phyloP scores from a whole-genome alignment of 2,113 vertebrate species.

The Cacatua alba region DNA sequence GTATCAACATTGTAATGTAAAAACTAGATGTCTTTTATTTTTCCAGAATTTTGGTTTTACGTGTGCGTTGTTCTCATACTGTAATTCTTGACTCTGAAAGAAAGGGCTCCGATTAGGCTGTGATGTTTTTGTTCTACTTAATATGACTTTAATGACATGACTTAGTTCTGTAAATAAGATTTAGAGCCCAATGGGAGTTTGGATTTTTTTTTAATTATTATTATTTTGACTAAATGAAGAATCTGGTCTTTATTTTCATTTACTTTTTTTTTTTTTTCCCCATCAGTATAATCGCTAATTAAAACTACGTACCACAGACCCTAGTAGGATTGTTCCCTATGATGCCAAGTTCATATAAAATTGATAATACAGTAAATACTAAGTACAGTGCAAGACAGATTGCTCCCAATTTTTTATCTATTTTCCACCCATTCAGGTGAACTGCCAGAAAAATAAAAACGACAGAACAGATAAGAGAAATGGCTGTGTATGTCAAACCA shows the following conservation, averaged over 20 bases:
- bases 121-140: slow-evolving; percentile 61
- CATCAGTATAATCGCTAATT: slow-evolving; percentile 26
- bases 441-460: slow-evolving; percentile 87
- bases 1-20: slow-evolving; percentile 67
- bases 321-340: slow-evolving; percentile 88
- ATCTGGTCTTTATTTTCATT: slow-evolving; percentile 32
- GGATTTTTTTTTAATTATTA: slow-evolving; percentile 15
- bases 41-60: slow-evolving; percentile 63
- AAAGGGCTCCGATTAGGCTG: slow-evolving; percentile 74
- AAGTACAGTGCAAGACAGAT: slow-evolving; percentile 87
- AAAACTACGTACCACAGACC: slow-evolving; percentile 81
- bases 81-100: slow-evolving; percentile 66
- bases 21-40: slow-evolving; percentile 27
- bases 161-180: slow-evolving; percentile 73
- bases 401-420: slow-evolving; percentile 90
- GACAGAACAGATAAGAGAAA: slow-evolving; percentile 89
- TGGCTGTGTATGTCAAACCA: slow-evolving; percentile 87
- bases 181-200: slow-evolving; percentile 65
- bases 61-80: slow-evolving; percentile 49
- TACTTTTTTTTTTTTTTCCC: slow-evolving; percentile 28
- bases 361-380: slow-evolving; percentile 84
- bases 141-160: slow-evolving; percentile 53
- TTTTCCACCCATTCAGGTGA: slow-evolving; percentile 91
- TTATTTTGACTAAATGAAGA: slow-evolving; percentile 74
- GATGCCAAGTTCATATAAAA: slow-evolving; percentile 94